Conservation (phyloP, 2,888 invertebrate genomes). For the Rambutsinella grinnellia region DNA sequence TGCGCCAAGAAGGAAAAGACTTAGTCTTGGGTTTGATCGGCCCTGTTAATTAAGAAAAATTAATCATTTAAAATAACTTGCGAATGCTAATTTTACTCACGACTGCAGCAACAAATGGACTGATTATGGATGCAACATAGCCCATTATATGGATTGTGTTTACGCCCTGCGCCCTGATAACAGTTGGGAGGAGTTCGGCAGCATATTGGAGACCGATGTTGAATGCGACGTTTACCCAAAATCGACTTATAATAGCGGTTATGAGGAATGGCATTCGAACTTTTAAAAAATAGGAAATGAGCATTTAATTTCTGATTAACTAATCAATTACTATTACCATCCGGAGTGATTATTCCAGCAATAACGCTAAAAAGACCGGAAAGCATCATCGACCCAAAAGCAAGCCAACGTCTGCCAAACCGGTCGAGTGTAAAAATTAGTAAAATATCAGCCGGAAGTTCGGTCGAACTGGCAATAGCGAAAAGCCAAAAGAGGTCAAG, state of each 20-base stretch:
- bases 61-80: background rate
- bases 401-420: constrained; percentile 88
- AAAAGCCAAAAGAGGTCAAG: constrained; percentile 56
- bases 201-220: constrained; percentile 92
- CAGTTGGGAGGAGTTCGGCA: constrained; percentile 88
- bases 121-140: constrained; percentile 67
- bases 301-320: background rate
- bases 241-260: constrained; percentile 84
- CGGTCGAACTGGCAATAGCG: constrained; percentile 81
- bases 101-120: constrained; percentile 86
- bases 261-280: constrained; percentile 46
- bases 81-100: constrained; percentile 68
- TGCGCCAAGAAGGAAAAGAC: constrained; percentile 82
- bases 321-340: constrained; percentile 69
- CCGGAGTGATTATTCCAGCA: constrained; percentile 78
- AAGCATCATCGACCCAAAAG: constrained; percentile 84
- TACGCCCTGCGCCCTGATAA: constrained; percentile 74
- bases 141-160: constrained; percentile 67
- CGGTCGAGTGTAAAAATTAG: constrained; percentile 82
- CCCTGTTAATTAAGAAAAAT: constrained; percentile 73
- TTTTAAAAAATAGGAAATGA: too few species aligned
- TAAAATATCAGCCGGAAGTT: constrained; percentile 86
- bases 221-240: constrained; percentile 89
- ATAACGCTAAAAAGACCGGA: constrained; percentile 85
- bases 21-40: constrained; percentile 79